These are phyloP conservation scores for Passer domesticus DNA, from an alignment of 2,113 vertebrate genomes.

Conservation along the genomic window DNA sequence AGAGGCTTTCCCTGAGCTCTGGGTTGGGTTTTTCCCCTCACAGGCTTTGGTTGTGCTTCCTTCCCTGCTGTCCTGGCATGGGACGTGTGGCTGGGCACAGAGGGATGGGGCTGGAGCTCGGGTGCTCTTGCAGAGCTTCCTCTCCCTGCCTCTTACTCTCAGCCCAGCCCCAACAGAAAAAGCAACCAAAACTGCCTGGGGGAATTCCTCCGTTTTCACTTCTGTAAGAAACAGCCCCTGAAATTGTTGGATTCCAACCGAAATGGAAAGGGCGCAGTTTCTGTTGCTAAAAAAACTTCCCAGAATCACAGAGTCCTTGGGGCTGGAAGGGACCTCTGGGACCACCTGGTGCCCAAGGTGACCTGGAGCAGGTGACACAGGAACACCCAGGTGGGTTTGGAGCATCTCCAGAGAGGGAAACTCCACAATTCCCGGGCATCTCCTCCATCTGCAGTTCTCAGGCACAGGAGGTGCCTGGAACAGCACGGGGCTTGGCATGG, in stretches of 20 bases:
- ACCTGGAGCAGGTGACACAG: not conserved
- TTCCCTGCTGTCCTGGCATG: not conserved
- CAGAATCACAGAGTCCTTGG: not conserved
- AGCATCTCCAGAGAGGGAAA: not conserved
- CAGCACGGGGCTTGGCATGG: fast-evolving
- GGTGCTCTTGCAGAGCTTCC: not conserved
- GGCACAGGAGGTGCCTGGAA: not conserved
- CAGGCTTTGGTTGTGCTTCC: not conserved
- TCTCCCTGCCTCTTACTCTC: not conserved
- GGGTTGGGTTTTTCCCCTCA: not conserved
- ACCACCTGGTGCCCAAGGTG: not conserved
- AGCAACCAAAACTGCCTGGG: not conserved
- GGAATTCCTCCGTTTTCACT: not conserved
- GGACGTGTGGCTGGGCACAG: fast-evolving
- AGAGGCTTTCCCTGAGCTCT: not conserved
- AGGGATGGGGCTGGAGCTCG: fast-evolving
- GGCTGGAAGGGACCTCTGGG: not conserved
- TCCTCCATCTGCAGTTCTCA: not conserved
- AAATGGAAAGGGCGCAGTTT: not conserved
- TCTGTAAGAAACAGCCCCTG: not conserved
- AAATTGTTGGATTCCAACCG: not conserved
- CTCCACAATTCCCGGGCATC: not conserved
- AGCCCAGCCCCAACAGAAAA: not conserved
- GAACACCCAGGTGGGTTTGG: not conserved
- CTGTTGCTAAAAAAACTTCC: not conserved